Base-by-base conservation (phyloP, 1,140 invertebrate genomes). In the Mycetomoellerius zeteki region DNA sequence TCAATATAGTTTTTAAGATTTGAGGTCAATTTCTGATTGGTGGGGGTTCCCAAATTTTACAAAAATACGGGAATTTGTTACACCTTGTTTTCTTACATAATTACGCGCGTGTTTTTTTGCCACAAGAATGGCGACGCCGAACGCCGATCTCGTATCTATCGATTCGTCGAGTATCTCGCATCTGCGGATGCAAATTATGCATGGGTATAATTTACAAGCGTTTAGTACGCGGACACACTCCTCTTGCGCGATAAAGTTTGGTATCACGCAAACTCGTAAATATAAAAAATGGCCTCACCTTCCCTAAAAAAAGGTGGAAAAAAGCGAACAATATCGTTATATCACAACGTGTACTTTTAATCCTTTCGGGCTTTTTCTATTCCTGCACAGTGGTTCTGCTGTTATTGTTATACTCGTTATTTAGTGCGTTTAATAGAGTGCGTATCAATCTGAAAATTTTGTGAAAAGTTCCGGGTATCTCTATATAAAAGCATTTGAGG, bases 181-280 rank as follows among this genome's bases (percentile, higher is more conserved):
- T 60, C 60, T 33, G 30, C 62, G 10, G 50, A 56, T 58, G 69
- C 58, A 73, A 84, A 60, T 84, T 73, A 84, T n/a, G 69, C 5
- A 37, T 37, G 19, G 56, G 69, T 58, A 73, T 60, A 73, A 84
- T 73, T 73, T 84, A 73, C 69, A 84, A 50, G 69, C 43, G 37
- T 84, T 84, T 84, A 73, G 80, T 56, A 37, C 69, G 50, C 52
- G 50, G 56, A 71, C 62, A 27, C 50, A 16, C 64, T 81, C 16
- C 33, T 58, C n/a, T 27, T n/a, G 47, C 64, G 10, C 24, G 52
- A 33, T 75, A 62, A 75, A 62, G 24, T 75, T 33, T 19, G 37
- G 10, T 47, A 60, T 84, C 69, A 30, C 52, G 67, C 52, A 24
- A 30, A 58, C 27, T 60, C 67, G 69, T 84, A 84, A 62, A 73